Percentiles rank a stretch among this genome's conserved stretches.
These are phyloP conservation scores for Clusia tigrina DNA, from an alignment of 2,888 invertebrate species.

Conservation along the genomic window DNA sequence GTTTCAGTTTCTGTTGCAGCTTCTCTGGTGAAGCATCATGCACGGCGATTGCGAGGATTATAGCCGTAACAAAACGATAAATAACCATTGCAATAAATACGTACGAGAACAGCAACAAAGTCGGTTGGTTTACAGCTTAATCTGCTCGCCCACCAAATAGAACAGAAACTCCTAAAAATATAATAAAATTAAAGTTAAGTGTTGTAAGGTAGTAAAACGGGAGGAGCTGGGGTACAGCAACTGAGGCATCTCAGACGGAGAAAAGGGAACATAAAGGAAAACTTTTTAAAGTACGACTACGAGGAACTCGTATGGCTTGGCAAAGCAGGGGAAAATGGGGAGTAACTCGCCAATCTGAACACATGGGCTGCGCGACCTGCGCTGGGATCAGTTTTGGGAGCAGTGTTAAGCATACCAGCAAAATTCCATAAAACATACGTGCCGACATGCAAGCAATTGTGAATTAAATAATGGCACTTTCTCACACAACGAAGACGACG, in stretches of 20 bases:
- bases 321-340: too few species aligned
- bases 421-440: slow-evolving; percentile 3
- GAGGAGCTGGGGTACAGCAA: background rate
- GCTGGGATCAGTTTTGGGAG: too few species aligned
- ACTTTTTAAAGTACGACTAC: too few species aligned
- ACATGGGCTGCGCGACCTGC: too few species aligned
- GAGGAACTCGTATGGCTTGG: too few species aligned
- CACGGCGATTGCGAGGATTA: background rate
- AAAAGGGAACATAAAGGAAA: too few species aligned
- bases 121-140: background rate
- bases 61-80: background rate
- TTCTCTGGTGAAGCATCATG: background rate
- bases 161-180: background rate
- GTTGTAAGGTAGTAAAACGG: background rate
- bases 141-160: background rate
- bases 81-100: background rate
- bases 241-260: too few species aligned
- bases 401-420: background rate
- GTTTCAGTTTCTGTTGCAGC: too few species aligned
- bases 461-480: slow-evolving; percentile 10
- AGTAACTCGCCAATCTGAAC: too few species aligned
- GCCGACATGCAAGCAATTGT: slow-evolving; percentile 16
- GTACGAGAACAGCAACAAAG: background rate
- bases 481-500: background rate
- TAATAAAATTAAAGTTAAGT: background rate